Percentiles rank a stretch among this genome's conserved stretches.
phyloP scores from a whole-genome alignment of 2,888 invertebrate genomes.

The Rapana venosa region DNA sequence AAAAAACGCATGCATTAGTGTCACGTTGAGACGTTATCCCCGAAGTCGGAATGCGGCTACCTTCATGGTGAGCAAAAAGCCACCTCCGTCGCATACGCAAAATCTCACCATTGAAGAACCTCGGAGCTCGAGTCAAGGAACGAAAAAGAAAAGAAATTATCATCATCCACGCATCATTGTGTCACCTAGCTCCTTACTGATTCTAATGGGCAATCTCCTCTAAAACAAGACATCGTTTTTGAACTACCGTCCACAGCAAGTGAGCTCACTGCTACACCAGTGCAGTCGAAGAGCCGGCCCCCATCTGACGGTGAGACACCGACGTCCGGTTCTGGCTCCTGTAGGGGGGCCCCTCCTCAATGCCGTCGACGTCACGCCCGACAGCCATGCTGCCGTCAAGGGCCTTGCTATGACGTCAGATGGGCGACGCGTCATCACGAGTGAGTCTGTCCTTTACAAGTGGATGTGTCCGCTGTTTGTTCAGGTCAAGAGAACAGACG shows the following conservation, averaged over 20 bases:
- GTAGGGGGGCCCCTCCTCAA: background rate
- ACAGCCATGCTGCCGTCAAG: background rate
- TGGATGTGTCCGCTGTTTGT: background rate
- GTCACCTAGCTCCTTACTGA: too few species aligned
- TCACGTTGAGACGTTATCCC: too few species aligned
- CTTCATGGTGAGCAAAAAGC: too few species aligned
- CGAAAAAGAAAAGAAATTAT: too few species aligned
- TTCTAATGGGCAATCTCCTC: too few species aligned
- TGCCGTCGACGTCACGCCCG: background rate
- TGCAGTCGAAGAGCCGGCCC: background rate
- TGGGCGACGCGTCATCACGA: slow-evolving; percentile 10
- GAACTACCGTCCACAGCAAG: background rate
- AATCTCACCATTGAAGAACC: too few species aligned
- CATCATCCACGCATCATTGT: too few species aligned
- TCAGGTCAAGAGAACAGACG: background rate
- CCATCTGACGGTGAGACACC: background rate
- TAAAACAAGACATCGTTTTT: too few species aligned
- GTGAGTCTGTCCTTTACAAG: background rate
- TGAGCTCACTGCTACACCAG: background rate
- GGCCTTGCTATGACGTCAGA: background rate
- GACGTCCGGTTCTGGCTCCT: background rate
- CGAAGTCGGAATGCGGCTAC: too few species aligned
- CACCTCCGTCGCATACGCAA: too few species aligned
- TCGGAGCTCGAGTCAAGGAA: too few species aligned
- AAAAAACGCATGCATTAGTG: too few species aligned